Conservation (phyloP, 2,113 vertebrate genomes). For the Erpornis zantholeuca region DNA sequence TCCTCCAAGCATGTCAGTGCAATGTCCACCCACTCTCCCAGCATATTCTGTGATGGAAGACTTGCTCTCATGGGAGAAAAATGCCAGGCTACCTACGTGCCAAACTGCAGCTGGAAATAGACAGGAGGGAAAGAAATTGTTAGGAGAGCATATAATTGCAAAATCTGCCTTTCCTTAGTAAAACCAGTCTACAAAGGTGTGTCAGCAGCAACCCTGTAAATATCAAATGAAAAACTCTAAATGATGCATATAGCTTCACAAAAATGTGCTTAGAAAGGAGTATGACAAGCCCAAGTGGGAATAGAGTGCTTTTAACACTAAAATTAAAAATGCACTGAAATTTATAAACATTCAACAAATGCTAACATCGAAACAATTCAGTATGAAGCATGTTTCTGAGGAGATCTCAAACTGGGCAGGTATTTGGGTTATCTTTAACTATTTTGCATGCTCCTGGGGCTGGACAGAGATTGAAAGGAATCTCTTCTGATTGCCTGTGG, state of each 20-base stretch:
- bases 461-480: neutral
- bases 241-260: neutral
- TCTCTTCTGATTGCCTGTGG: rapidly evolving
- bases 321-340: neutral
- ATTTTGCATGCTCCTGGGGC: neutral
- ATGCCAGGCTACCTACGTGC: neutral
- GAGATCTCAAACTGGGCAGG: rapidly evolving
- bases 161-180: neutral
- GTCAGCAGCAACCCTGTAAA: neutral
- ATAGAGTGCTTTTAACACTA: neutral
- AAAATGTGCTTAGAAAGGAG: neutral
- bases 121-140: neutral
- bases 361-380: neutral
- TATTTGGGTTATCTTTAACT: neutral
- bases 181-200: neutral
- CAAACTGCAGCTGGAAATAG: neutral
- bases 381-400: neutral
- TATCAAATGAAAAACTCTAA: neutral
- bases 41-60: neutral
- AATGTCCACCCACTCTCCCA: neutral
- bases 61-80: neutral
- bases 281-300: neutral
- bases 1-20: neutral
- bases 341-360: neutral
- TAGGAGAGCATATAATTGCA: neutral